Evolutionary conservation across 1,140 invertebrate species (phyloP), one percentile per base, ranked within the genome.

Genomic region (Dendrolimus kikuchii): DNA sequence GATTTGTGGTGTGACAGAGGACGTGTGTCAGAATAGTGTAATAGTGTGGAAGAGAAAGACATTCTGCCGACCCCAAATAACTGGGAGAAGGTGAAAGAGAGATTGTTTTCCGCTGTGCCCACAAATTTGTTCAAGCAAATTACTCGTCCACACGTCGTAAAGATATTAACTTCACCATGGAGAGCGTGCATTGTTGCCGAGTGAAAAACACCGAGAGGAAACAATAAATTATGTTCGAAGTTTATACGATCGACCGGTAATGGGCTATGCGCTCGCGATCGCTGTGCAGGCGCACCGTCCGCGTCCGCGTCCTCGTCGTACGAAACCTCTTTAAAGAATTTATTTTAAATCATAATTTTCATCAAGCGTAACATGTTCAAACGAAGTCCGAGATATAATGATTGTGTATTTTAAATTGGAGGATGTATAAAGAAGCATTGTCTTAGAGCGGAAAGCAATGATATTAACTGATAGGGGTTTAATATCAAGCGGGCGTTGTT

Each of bases 181-280:
- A 58, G 61, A 66, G 66, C 45, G 61, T 66, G 68, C 61, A 80
- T 76, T 79, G 77, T 81, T 75, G 71, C 59, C 66, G 73, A 74
- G 67, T 72, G 74, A 81, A 77, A 81, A 81, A 77, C 76, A 80
- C 61, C 59, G 74, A 79, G 75, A 83, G 81, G 81, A 85, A 85
- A 58, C 75, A 62, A 82, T 85, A 85, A 85, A 85, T 85, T 74
- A 78, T 80, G 71, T 78, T 76, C 71, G 71, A 70, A 78, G 78
- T 81, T 80, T 85, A 85, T 78, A 81, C 74, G 74, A 74, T 77
- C 77, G 76, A 56, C 52, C 68, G 67, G 67, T 76, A 74, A 80
- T 77, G 73, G 69, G 62, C 60, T 59, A 10, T 56, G 64, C 66
- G 59, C 60, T 60, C 63, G 51, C 56, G 58, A 60, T 56, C 56